A percentile compares a stretch with the other conserved stretches of the same genome.
Conservation (phyloP, 2,113 vertebrate genomes). For the Callospermophilus lateralis region DNA sequence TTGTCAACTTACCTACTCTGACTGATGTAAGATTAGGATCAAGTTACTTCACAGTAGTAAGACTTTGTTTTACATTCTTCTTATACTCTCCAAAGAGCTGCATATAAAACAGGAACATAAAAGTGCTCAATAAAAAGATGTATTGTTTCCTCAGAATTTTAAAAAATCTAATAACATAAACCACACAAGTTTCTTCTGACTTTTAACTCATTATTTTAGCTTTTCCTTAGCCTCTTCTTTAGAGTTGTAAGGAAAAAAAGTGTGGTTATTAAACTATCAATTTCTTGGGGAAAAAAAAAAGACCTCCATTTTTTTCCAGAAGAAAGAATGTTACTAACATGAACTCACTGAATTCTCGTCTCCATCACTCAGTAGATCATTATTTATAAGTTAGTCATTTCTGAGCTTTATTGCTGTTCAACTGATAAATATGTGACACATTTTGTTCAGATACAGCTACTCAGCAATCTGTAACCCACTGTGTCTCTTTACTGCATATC, state of each 20-base stretch:
- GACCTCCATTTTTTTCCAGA: neutral
- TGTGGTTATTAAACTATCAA: neutral
- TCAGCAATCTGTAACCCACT: neutral
- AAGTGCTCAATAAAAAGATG: constrained; percentile 1
- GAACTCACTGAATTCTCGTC: neutral
- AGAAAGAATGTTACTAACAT: neutral
- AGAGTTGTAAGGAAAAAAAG: constrained; percentile 29
- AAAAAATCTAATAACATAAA: neutral
- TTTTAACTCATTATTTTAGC: constrained; percentile 4
- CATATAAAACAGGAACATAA: neutral
- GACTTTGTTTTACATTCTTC: constrained; percentile 14
- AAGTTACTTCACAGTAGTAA: neutral
- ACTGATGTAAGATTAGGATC: neutral
- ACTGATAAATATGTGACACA: neutral
- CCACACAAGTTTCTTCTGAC: neutral
- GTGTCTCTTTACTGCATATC: neutral
- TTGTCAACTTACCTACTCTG: neutral
- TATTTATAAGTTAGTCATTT: neutral
- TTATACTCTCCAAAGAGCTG: constrained; percentile 6
- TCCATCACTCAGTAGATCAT: neutral
- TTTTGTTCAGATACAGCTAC: constrained; percentile 21
- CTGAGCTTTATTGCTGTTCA: neutral
- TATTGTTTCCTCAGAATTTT: neutral
- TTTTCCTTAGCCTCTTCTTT: neutral
- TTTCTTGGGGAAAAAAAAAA: neutral